Evolutionary conservation across 2,113 vertebrate species (phyloP).

Genomic region (Limnothrissa miodon): DNA sequence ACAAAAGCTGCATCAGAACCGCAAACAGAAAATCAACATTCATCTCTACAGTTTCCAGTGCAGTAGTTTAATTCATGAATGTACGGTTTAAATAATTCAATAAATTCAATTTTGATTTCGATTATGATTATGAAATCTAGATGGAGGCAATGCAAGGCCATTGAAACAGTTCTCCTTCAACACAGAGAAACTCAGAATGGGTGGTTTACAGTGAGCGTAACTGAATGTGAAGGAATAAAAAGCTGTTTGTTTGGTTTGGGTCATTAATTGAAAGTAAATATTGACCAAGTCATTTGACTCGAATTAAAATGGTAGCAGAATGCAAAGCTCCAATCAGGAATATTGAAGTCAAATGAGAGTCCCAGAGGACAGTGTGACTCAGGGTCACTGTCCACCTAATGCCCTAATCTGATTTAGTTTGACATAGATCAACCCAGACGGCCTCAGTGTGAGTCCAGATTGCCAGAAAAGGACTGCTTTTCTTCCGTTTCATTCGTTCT

Average conservation of each 20-base stretch:
- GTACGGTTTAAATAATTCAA: too few relatives aligned
- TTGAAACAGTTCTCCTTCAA: constrained; percentile 22
- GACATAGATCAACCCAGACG: not conserved
- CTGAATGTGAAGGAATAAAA: constrained; percentile 21
- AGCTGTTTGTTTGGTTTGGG: not conserved
- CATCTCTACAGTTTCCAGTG: not conserved
- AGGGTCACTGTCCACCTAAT: constrained; percentile 8
- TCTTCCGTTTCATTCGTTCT: not conserved
- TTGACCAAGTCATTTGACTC: constrained; percentile 21
- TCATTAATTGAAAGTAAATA: constrained; percentile 28
- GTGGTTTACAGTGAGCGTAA: constrained; percentile 25
- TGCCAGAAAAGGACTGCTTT: not conserved
- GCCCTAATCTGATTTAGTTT: constrained; percentile 12
- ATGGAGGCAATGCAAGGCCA: not conserved
- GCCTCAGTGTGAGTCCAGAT: not conserved
- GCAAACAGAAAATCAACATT: not conserved
- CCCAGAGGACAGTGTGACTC: not conserved
- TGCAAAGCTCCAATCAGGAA: not conserved
- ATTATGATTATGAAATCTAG: not conserved
- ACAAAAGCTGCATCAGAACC: not conserved
- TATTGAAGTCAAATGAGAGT: constrained; percentile 9
- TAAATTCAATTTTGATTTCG: too few relatives aligned
- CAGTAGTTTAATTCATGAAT: not conserved
- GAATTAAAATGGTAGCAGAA: constrained; percentile 3
- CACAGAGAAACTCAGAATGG: constrained; percentile 22